Evolutionary conservation across 2,888 invertebrate species (phyloP), one percentile per base, ranked within the genome.

Genomic region (Diploptera punctata): DNA sequence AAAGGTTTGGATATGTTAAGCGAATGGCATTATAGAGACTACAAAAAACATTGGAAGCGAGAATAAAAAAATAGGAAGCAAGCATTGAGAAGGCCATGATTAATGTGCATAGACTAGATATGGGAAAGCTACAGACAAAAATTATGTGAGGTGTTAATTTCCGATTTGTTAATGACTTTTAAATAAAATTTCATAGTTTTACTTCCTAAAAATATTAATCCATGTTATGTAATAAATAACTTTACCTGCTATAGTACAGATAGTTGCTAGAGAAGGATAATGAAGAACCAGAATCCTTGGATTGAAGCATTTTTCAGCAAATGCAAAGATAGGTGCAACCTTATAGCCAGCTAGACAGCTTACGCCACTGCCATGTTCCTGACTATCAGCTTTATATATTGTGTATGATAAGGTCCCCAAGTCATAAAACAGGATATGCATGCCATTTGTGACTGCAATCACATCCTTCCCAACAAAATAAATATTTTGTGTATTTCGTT

Each of bases 241-340:
- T n/a, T 19, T 31, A 70, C 70, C 49, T 31, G 38, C 16, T 31
- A 70, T 24, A 7, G 21, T 0, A 9, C 44, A 18, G 16, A 70
- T 26, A 13, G 18, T 78, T 31, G 78, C 78, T 79, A 91, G 85
- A 26, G 83, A 81, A 0, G 92, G 92, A 82, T 89, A 92, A 19
- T 83, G 84, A 47, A 88, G 82, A 3, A 93, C 80, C 61, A 88
- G 86, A 75, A 93, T 87, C 44, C 85, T 82, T 0, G 90, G 87
- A 52, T 84, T 80, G 5, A 84, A 80, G 1, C 84, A 81, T 76
- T 86, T 87, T 78, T 93, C 93, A 0, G 89, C 86, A 78, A 91
- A 90, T 0, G 90, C 91, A 79, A 92, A 90, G 3, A 90, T 80
- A 44, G 73, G 49, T 61, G 74, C 61, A 71, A 79, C 79, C 77